Conservation (phyloP, 1,140 invertebrate genomes). For the Drosophila leontia region DNA sequence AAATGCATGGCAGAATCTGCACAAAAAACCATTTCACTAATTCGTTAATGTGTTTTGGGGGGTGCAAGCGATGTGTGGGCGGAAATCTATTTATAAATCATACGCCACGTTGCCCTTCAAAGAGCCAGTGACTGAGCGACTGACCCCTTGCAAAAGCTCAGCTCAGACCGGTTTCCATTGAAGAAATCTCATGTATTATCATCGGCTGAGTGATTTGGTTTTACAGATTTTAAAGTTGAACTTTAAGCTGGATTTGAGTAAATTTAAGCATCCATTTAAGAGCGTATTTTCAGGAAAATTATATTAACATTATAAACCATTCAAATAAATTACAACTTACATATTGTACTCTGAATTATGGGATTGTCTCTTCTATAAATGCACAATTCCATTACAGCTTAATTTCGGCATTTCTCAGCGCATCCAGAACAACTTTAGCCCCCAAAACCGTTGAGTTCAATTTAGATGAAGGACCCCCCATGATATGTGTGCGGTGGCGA, state of each 20-base stretch:
- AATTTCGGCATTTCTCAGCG: background rate
- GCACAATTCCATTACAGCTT: background rate
- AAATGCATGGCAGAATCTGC: slow-evolving; percentile 47
- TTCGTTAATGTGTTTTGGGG: slow-evolving; percentile 16
- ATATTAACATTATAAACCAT: background rate
- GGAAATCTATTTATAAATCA: slow-evolving; percentile 52
- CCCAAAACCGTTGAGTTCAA: slow-evolving; percentile 18
- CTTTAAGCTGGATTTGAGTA: background rate
- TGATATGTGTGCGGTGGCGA: slow-evolving; percentile 37
- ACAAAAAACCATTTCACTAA: slow-evolving; percentile 40
- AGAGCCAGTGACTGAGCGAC: slow-evolving; percentile 8
- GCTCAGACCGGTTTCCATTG: slow-evolving; percentile 12
- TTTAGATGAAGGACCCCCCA: slow-evolving; percentile 3
- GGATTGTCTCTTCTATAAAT: background rate
- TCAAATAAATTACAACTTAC: background rate
- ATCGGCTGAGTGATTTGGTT: slow-evolving; percentile 4
- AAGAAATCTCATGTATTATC: slow-evolving; percentile 15
- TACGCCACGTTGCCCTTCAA: slow-evolving; percentile 56
- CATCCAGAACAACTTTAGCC: background rate
- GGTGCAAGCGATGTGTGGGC: background rate
- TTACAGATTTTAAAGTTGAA: background rate
- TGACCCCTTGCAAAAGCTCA: slow-evolving; percentile 18
- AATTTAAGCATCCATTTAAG: background rate
- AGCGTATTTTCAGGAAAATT: too few relatives aligned
- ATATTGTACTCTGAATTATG: background rate